These are phyloP conservation scores for Aplodontia rufa DNA, from an alignment of 2,113 vertebrate species.

Conservation along the genomic window DNA sequence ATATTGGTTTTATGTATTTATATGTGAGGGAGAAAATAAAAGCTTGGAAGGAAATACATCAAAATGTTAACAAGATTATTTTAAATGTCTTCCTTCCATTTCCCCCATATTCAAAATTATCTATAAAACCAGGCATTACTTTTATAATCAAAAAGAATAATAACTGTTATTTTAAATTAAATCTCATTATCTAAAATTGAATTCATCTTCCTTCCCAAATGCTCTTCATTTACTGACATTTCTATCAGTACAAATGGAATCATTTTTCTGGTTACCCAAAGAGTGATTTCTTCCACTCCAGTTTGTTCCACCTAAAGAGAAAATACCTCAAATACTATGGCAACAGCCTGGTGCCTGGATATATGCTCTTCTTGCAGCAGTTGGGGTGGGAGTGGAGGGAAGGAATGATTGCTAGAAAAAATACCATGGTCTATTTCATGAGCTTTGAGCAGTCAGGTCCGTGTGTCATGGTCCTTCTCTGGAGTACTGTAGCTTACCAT, in stretches of 20 bases:
- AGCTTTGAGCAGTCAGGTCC: not conserved
- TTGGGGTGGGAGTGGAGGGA: not conserved
- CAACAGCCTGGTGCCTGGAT: not conserved
- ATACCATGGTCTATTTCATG: not conserved
- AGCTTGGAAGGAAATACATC: slow-evolving; percentile 17
- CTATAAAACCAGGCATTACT: slow-evolving; percentile 61
- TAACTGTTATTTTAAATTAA: slow-evolving; percentile 71
- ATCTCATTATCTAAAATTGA: slow-evolving; percentile 69
- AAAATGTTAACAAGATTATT: slow-evolving; percentile 57
- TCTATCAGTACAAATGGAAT: slow-evolving; percentile 48
- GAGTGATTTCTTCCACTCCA: not conserved
- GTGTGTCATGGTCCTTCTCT: not conserved
- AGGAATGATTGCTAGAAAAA: not conserved
- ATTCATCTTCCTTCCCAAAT: slow-evolving; percentile 59
- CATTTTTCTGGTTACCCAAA: slow-evolving; percentile 13
- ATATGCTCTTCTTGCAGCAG: not conserved
- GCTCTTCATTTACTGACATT: slow-evolving; percentile 54
- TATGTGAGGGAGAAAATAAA: not conserved
- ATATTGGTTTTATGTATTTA: slow-evolving; percentile 43
- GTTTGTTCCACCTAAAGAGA: not conserved
- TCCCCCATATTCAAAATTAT: slow-evolving; percentile 55
- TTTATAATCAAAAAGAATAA: slow-evolving; percentile 62
- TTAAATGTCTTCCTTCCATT: slow-evolving; percentile 45
- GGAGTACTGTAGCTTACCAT: not conserved
- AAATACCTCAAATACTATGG: not conserved